Evolutionary conservation across 2,888 invertebrate species (phyloP), one percentile per base, ranked within the genome.

Genomic region (Conomelus anceps): DNA sequence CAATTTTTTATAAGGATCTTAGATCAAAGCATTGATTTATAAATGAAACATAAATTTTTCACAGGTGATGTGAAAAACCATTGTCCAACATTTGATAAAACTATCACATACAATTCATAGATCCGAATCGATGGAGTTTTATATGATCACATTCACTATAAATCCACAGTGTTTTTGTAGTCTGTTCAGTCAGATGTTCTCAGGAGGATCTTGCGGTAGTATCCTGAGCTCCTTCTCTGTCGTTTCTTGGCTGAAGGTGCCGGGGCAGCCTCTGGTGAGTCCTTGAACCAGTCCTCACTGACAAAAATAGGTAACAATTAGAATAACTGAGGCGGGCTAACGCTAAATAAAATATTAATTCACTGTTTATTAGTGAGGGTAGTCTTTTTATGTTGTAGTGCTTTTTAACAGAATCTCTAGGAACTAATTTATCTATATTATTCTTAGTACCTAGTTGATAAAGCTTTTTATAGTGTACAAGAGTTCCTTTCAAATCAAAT

Each of bases 251-350:
- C 90, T 34, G 92, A 85, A 94, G 90, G 95, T 94, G 86, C 96
- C 96, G 89, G 89, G 23, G 88, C 86, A 23, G 91, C 91, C 84
- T 91, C 91, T 0, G 92, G 92, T 89, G 97, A 97, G 91, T 97
- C 97, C 94, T 97, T 97, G 95, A 97, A 98, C 97, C 97, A 98
- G 93, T 98, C 97, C 95, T 97, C 97, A 92, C 97, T 94, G 92
- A 22, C 93, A 93, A 88, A 88, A 88, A 63, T n/a, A 63, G 63
- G 20, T n/a, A 4, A 63, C 63, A 63, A n/a, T 63, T 63, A 63
- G 7, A n/a, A 63, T 20, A n/a, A n/a, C n/a, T 11, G 11, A 4
- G 26, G 26, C 26, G n/a, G n/a, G n/a, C n/a, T n/a, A n/a, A n/a
- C 22, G 22, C 85, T 26, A 88, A 89, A 89, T 26, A 84, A 88